phyloP scores from a whole-genome alignment of 2,113 vertebrate species.

The Steatornis caripensis region DNA sequence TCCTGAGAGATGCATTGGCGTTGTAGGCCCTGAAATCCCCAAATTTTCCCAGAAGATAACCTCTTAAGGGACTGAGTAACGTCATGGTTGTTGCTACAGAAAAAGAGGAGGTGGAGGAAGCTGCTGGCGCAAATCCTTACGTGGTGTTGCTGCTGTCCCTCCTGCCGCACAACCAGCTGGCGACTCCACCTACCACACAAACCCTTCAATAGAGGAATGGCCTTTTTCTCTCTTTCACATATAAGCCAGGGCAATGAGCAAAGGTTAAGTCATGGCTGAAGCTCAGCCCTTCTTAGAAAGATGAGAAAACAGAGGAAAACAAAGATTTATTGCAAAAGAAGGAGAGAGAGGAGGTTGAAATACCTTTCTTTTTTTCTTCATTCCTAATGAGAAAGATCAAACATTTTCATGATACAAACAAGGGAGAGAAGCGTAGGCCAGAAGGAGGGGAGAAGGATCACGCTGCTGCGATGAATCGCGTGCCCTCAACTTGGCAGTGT shows the following conservation, averaged over 20 bases:
- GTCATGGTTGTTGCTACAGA: not conserved
- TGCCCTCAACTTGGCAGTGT: not conserved
- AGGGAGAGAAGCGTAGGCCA: not conserved
- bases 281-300: not conserved
- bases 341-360: not conserved
- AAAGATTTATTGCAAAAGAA: not conserved
- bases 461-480: rapidly evolving
- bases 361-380: not conserved
- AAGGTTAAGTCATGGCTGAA: not conserved
- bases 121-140: not conserved
- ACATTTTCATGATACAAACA: not conserved
- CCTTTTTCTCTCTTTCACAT: not conserved
- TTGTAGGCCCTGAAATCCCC: not conserved
- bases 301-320: not conserved
- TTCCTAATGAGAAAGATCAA: not conserved
- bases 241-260: not conserved
- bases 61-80: not conserved
- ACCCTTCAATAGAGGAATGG: not conserved
- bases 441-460: not conserved
- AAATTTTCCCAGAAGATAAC: not conserved
- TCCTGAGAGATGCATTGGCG: not conserved
- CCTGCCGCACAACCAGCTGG: not conserved
- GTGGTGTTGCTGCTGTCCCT: not conserved
- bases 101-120: not conserved
- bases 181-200: not conserved